A percentile compares a stretch with the other conserved stretches of the same genome.
Evolutionary conservation across 2,113 vertebrate species (phyloP).

Genomic region (Coregonus clupeaformis): DNA sequence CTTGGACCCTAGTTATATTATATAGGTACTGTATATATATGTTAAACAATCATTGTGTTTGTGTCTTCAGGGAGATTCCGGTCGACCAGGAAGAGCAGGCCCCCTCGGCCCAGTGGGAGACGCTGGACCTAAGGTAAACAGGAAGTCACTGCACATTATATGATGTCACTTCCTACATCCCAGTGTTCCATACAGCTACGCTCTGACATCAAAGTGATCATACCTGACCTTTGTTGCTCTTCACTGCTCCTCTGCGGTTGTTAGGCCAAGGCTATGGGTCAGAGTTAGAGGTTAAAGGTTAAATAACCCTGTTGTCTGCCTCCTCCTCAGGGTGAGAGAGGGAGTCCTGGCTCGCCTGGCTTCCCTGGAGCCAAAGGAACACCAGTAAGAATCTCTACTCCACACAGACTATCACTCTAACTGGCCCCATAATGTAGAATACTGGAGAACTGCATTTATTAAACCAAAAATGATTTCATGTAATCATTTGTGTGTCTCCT

Average conservation of each 20-base stretch:
- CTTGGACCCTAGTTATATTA: background rate
- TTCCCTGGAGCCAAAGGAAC: constrained; percentile 65
- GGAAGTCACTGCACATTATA: background rate
- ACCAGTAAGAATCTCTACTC: constrained; percentile 48
- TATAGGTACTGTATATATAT: too few relatives aligned
- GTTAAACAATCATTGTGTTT: background rate
- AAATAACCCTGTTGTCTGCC: constrained; percentile 29
- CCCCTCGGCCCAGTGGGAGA: constrained; percentile 55
- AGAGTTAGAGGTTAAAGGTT: background rate
- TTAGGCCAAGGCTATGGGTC: background rate
- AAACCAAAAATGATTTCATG: too few relatives aligned
- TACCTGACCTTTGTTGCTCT: background rate
- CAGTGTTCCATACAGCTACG: background rate
- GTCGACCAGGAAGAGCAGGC: constrained; percentile 72
- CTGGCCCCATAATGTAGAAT: too few relatives aligned
- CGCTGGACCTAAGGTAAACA: constrained; percentile 64
- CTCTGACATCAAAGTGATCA: background rate
- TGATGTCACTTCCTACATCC: background rate
- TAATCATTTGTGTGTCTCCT: constrained; percentile 12
- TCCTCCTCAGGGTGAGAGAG: constrained; percentile 68
- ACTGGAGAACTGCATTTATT: too few relatives aligned
- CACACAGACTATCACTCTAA: too few relatives aligned
- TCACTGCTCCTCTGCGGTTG: too few relatives aligned
- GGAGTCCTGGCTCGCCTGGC: constrained; percentile 72
- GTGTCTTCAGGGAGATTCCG: constrained; percentile 71